These are phyloP conservation scores for Telmatochromis sp. DNA, from an alignment of 2,113 vertebrate species.

Conservation along the genomic window DNA sequence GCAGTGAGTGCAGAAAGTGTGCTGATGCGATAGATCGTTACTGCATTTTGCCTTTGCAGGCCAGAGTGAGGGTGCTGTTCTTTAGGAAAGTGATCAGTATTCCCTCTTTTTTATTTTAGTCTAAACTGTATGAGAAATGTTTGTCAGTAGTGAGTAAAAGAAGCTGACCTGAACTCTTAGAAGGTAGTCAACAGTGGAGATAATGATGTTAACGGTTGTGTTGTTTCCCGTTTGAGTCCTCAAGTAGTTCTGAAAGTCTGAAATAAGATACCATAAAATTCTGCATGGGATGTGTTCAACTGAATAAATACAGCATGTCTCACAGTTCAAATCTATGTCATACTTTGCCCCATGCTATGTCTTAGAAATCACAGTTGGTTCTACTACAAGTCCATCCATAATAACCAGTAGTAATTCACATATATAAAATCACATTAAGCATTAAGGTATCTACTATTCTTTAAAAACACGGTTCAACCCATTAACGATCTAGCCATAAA, in stretches of 20 bases:
- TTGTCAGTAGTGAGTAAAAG: neutral
- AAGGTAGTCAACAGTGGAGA: conserved; percentile 96
- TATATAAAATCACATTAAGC: neutral
- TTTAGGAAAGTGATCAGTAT: neutral
- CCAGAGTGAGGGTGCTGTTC: neutral
- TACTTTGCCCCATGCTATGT: neutral
- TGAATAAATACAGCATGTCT: neutral
- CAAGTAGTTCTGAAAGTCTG: conserved; percentile 97
- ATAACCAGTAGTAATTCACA: neutral
- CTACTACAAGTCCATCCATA: neutral
- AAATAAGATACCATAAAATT: neutral
- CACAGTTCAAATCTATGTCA: neutral
- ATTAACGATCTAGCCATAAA: neutral
- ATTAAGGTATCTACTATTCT: neutral
- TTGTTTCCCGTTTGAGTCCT: conserved; percentile 97
- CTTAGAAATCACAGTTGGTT: neutral
- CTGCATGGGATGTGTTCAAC: neutral
- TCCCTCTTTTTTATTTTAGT: neutral
- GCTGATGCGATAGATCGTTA: neutral
- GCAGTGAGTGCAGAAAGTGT: neutral
- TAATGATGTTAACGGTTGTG: conserved; percentile 95
- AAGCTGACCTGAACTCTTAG: conserved; percentile 86
- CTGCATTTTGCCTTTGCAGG: neutral
- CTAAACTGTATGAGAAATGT: neutral
- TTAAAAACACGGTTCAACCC: neutral